Evolutionary conservation across 2,797 vertebrate species (phyloP), one percentile per base, ranked within the genome.

Genomic region (Protonibea diacanthus): DNA sequence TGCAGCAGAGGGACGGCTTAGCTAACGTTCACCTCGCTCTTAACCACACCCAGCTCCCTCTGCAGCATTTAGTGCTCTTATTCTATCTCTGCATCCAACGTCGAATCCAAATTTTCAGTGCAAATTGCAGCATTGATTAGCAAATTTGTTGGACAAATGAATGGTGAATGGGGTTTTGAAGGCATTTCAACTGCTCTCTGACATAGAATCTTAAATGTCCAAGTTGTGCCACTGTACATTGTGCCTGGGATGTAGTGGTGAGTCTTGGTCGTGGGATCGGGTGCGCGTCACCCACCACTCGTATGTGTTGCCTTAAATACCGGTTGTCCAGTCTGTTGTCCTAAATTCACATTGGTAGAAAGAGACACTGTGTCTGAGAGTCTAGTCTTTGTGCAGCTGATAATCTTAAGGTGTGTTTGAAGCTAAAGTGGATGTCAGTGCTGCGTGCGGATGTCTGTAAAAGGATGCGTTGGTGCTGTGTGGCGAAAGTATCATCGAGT

Each of bases 401-500:
- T 48, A 2, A 38, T 61, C 9, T 40, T 6, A 14, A 67, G 14
- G 7, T 61, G 56, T 29, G 48, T n/a, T 17, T 8, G 6, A 13
- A 48, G n/a, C 27, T 63, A 13, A 29, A 44, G 14, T 45, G 49
- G 27, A 44, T 42, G 20, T 49, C 42, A 33, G 21, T 27, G 60
- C 23, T 33, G 4, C 12, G 4, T 15, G 42, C 14, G 38, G 56
- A 38, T 20, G 33, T 18, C 8, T 18, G 23, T 1, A 12, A 40
- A 40, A 33, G 5, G 29, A 53, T 40, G 14, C 8, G 0, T 25
- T 42, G 8, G 13, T 18, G 44, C 29, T 64, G 73, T 44, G 61
- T 44, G 59, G 58, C 25, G 25, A 1, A 23, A 71, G 74, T 63
- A 53, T 87, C 74, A 69, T 59, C 2, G 29, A 69, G 42, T n/a